phyloP scores from a whole-genome alignment of 2,113 vertebrate species.

The Nansenia antarctica region DNA sequence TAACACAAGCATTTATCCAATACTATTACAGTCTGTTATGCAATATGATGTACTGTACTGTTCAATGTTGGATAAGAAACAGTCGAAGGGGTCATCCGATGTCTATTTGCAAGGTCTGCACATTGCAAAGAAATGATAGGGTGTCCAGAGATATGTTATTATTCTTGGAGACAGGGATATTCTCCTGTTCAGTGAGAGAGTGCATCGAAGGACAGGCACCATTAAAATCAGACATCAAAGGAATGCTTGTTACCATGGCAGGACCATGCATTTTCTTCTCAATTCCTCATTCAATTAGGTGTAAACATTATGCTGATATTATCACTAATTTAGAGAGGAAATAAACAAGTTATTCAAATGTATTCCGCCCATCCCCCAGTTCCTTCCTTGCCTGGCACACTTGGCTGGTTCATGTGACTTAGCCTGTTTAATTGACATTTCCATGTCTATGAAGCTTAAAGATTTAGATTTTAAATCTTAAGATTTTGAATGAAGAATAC shows the following conservation, averaged over 20 bases:
- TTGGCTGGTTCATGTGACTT: not conserved
- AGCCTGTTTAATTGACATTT: not conserved
- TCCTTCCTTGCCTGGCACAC: not conserved
- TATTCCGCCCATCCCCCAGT: not conserved
- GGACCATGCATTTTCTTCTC: constrained; percentile 39
- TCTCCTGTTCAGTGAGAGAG: constrained; percentile 37
- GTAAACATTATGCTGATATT: constrained; percentile 28
- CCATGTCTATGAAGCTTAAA: not conserved
- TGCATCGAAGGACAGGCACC: constrained; percentile 42
- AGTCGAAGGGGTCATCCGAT: constrained; percentile 5
- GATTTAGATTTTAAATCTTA: not conserved
- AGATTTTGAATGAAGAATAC: constrained; percentile 10
- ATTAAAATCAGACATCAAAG: constrained; percentile 50
- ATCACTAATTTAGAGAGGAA: constrained; percentile 35
- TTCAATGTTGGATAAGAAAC: not conserved
- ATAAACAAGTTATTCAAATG: constrained; percentile 20
- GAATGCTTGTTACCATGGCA: constrained; percentile 52
- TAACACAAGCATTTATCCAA: constrained; percentile 6
- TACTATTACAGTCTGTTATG: not conserved
- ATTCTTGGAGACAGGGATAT: constrained; percentile 30
- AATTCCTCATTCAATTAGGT: constrained; percentile 49
- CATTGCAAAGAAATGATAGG: constrained; percentile 72
- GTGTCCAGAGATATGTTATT: constrained; percentile 57
- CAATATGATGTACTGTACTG: not conserved
- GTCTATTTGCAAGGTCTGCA: constrained; percentile 27